Evolutionary conservation across 2,113 vertebrate species (phyloP).

Genomic region (Rissa tridactyla): DNA sequence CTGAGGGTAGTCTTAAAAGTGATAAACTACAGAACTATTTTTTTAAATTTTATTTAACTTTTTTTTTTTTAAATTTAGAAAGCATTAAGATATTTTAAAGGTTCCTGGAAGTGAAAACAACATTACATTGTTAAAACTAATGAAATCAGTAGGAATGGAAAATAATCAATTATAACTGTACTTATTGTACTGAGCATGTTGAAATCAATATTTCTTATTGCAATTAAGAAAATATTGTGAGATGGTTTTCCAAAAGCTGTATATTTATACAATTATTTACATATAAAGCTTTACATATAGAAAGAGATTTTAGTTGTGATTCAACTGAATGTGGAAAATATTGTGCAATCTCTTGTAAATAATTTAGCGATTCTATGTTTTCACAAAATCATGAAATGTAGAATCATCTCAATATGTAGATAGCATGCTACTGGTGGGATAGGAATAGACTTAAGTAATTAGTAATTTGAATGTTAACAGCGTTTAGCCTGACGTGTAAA

Average conservation of each 20-base stretch:
- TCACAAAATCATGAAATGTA: not conserved
- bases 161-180: not conserved
- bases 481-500: not conserved
- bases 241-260: not conserved
- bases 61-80: not conserved
- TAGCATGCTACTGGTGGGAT: not conserved
- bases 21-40: not conserved
- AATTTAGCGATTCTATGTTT: not conserved
- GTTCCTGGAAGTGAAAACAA: not conserved
- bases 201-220: not conserved
- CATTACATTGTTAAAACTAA: not conserved
- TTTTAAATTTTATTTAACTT: too few species aligned
- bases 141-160: not conserved
- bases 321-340: not conserved
- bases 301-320: not conserved
- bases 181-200: not conserved
- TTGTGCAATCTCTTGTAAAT: not conserved
- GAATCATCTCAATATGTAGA: not conserved
- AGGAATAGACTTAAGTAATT: not conserved
- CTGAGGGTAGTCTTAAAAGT: not conserved
- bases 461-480: not conserved
- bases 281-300: not conserved
- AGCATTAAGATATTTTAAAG: not conserved
- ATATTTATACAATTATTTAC: not conserved
- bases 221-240: not conserved